phyloP scores from a whole-genome alignment of 2,113 vertebrate species.

The Vulpes ferrilata region DNA sequence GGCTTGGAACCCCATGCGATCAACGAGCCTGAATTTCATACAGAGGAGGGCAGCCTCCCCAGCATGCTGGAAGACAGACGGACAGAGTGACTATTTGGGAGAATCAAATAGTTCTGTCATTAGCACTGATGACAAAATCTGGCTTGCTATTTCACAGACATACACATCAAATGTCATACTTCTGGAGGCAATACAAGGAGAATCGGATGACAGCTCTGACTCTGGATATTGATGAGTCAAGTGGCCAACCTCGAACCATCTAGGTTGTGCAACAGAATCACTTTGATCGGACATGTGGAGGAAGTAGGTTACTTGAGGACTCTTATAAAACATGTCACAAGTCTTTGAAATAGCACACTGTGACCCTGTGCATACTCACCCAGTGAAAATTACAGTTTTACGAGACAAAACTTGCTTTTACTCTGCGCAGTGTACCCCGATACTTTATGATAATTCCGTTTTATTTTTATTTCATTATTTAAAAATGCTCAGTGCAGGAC shows the following conservation, averaged over 20 bases:
- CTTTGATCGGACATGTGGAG: neutral
- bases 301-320: neutral
- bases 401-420: neutral
- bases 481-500: neutral
- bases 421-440: neutral
- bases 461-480: neutral
- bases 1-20: neutral
- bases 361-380: neutral
- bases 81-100: neutral
- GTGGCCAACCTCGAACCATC: neutral
- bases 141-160: neutral
- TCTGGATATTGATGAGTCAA: neutral
- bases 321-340: neutral
- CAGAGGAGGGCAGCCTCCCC: fast-evolving
- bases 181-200: neutral
- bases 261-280: neutral
- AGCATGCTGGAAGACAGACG: neutral
- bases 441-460: neutral
- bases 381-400: neutral
- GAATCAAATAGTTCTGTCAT: constrained; percentile 9
- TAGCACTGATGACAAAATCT: neutral
- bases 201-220: neutral
- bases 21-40: neutral
- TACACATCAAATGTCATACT: neutral
- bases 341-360: neutral